A percentile compares a stretch with the other conserved stretches of the same genome.
These are phyloP conservation scores for Thomomys bottae DNA, from an alignment of 2,113 vertebrate species.

Conservation along the genomic window DNA sequence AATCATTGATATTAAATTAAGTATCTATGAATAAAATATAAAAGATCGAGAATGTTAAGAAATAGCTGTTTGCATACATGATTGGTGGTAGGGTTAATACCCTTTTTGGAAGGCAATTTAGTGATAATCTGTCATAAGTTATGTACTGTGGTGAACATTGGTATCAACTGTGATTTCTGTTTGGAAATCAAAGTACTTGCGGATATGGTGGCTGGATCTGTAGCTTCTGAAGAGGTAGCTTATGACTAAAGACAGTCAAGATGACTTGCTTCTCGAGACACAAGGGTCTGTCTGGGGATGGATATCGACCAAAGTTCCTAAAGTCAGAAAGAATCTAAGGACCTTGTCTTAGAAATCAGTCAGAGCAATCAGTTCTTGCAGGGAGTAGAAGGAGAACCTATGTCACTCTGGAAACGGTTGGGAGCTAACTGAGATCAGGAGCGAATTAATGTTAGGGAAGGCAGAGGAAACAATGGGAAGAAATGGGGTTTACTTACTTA, in stretches of 20 bases:
- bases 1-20: neutral
- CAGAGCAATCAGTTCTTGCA: neutral
- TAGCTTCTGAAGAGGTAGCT: neutral
- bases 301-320: neutral
- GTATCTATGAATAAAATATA: constrained; percentile 39
- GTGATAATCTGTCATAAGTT: constrained; percentile 10
- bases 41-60: constrained; percentile 16
- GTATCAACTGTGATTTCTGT: neutral
- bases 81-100: neutral
- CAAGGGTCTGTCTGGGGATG: neutral
- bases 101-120: constrained; percentile 35
- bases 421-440: neutral
- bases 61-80: neutral
- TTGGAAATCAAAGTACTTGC: constrained; percentile 5
- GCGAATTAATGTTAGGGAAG: neutral
- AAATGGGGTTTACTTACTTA: neutral
- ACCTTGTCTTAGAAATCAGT: neutral
- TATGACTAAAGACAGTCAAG: neutral
- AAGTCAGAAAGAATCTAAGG: neutral
- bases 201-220: neutral
- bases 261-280: neutral
- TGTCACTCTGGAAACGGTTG: neutral
- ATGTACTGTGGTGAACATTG: neutral
- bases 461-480: neutral
- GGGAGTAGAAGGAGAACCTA: neutral